Conservation (phyloP, 1,140 invertebrate species). For the Brachionus rotundiformis region DNA sequence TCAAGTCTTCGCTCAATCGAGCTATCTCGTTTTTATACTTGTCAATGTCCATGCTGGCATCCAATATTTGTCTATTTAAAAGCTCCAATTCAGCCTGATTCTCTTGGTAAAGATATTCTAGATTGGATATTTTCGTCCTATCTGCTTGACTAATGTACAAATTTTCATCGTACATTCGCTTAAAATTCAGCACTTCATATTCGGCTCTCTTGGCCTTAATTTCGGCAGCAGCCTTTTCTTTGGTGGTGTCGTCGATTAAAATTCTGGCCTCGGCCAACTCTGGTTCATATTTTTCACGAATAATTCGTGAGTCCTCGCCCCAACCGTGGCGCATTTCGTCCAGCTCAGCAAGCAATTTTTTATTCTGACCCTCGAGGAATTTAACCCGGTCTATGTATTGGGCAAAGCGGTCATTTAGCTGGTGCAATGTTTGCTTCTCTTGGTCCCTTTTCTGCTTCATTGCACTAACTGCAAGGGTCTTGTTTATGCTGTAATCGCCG, state of each 20-base stretch:
- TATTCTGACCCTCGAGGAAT: constrained; percentile 49
- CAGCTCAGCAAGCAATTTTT: constrained; percentile 21
- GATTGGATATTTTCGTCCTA: constrained; percentile 19
- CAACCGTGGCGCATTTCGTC: constrained; percentile 39
- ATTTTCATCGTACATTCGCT: constrained; percentile 36
- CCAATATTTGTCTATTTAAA: constrained; percentile 13
- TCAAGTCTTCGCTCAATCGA: constrained; percentile 54
- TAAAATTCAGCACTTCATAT: constrained; percentile 34
- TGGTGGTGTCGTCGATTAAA: constrained; percentile 25
- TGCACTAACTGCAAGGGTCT: background rate
- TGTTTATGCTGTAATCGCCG: constrained; percentile 5
- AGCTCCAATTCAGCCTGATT: constrained; percentile 45
- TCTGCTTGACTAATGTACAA: background rate
- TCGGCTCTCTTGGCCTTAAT: constrained; percentile 49
- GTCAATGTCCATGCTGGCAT: constrained; percentile 10
- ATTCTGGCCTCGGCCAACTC: constrained; percentile 39
- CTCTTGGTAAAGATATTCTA: constrained; percentile 39
- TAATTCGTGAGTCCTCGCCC: constrained; percentile 29
- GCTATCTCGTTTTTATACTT: constrained; percentile 52
- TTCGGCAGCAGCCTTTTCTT: constrained; percentile 43
- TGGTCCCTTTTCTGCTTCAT: constrained; percentile 34
- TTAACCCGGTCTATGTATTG: constrained; percentile 52
- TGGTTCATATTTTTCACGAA: constrained; percentile 38
- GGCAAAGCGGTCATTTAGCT: constrained; percentile 50
- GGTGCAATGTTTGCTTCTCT: constrained; percentile 38